A percentile compares a stretch with the other conserved stretches of the same genome.
Evolutionary conservation across 2,113 vertebrate genomes (phyloP).

Genomic region (Tachysurus fulvidraco): DNA sequence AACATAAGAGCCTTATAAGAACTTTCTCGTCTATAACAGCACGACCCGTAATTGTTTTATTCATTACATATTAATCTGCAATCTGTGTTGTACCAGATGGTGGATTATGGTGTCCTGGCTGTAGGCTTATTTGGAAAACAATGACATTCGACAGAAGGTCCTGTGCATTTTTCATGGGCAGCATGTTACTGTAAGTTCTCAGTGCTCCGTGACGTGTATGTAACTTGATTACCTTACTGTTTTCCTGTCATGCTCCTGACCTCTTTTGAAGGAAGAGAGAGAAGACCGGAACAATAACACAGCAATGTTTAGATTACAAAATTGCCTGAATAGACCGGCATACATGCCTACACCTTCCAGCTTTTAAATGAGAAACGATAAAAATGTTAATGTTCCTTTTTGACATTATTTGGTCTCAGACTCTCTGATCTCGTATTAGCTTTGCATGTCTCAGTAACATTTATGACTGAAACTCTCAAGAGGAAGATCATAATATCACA

Average conservation of each 20-base stretch:
- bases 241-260: slow-evolving; percentile 44
- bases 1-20: not conserved
- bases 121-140: slow-evolving; percentile 44
- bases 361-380: not conserved
- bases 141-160: slow-evolving; percentile 52
- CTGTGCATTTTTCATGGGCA: slow-evolving; percentile 63
- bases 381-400: not conserved
- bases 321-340: not conserved
- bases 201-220: slow-evolving; percentile 41
- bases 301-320: not conserved
- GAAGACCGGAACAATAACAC: not conserved
- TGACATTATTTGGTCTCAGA: not conserved
- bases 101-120: slow-evolving; percentile 32
- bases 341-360: not conserved
- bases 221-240: slow-evolving; percentile 52
- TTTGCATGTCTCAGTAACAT: not conserved
- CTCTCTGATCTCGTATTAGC: not conserved
- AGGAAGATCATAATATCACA: slow-evolving; percentile 5
- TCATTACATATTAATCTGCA: slow-evolving; percentile 29
- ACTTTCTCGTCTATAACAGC: not conserved
- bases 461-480: slow-evolving; percentile 21
- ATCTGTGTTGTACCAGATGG: slow-evolving; percentile 31
- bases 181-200: slow-evolving; percentile 53
- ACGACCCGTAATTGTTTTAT: not conserved
- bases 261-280: slow-evolving; percentile 28